Evolutionary conservation across 2,888 invertebrate genomes (phyloP).

Genomic region (Tachina lurida): DNA sequence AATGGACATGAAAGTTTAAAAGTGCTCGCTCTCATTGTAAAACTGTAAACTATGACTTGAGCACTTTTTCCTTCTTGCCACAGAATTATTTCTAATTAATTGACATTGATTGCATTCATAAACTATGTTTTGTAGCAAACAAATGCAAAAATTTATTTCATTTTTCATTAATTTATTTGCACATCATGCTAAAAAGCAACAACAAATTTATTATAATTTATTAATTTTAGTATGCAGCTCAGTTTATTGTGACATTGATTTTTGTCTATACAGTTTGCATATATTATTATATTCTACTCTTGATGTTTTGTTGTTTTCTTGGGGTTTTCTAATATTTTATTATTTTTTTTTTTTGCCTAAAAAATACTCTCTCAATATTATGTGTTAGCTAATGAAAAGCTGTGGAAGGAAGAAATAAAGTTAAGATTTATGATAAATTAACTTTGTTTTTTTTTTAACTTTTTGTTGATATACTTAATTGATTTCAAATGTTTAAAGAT

Average conservation of each 20-base stretch:
- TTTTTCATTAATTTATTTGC: constrained; percentile 36
- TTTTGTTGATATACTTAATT: neutral
- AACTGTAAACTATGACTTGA: too few species aligned
- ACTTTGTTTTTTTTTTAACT: neutral
- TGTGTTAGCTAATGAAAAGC: neutral
- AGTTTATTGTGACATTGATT: constrained; percentile 69
- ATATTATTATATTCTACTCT: constrained; percentile 28
- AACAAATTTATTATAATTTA: constrained; percentile 34
- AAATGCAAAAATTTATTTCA: neutral
- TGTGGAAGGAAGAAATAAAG: neutral
- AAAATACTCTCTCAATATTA: neutral
- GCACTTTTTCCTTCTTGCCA: too few species aligned
- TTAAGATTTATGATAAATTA: too few species aligned
- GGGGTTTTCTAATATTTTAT: constrained; percentile 50
- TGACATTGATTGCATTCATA: neutral
- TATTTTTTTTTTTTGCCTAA: neutral
- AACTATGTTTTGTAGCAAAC: neutral
- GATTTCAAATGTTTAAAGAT: neutral
- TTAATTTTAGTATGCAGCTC: constrained; percentile 64
- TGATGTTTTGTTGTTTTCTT: constrained; percentile 16
- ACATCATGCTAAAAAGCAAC: constrained; percentile 37
- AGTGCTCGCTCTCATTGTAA: too few species aligned
- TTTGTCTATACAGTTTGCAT: constrained; percentile 54
- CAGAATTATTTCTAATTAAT: constrained; percentile 4
- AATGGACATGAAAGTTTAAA: too few species aligned